A percentile compares a stretch with the other conserved stretches of the same genome.
These are phyloP conservation scores for Drosophila paramelanica DNA, from an alignment of 2,888 invertebrate genomes.

Conservation along the genomic window DNA sequence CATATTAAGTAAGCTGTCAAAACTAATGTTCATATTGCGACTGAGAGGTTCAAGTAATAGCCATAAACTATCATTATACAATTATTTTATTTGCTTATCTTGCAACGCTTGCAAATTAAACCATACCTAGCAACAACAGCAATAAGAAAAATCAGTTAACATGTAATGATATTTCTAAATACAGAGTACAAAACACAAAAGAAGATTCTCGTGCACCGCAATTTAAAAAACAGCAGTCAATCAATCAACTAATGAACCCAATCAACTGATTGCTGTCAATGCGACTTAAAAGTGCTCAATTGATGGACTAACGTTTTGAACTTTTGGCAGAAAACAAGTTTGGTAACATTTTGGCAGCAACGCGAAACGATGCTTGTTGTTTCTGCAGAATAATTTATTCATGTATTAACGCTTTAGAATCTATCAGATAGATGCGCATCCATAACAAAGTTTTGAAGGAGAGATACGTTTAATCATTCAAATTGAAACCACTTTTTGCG, in stretches of 20 bases:
- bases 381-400: neutral
- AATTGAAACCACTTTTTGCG: no score
- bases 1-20: slow-evolving; percentile 19
- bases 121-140: neutral
- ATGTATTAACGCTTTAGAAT: neutral
- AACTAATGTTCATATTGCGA: slow-evolving; percentile 22
- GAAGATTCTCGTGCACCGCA: neutral
- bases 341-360: slow-evolving; percentile 7
- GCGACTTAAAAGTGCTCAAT: neutral
- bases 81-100: slow-evolving; percentile 3
- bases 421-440: neutral
- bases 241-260: neutral
- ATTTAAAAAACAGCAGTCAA: neutral
- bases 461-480: no score
- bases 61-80: slow-evolving; percentile 4
- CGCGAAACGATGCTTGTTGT: neutral
- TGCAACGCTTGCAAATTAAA: slow-evolving; percentile 4
- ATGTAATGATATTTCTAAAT: neutral
- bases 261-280: neutral
- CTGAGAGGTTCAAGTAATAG: slow-evolving; percentile 26
- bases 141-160: neutral
- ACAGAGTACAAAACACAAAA: neutral
- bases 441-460: no score
- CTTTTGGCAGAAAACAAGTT: slow-evolving; percentile 18
- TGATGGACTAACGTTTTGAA: neutral